Evolutionary conservation across 2,888 invertebrate genomes (phyloP), one percentile per base, ranked within the genome.

Genomic region (Microctonus brassicae): DNA sequence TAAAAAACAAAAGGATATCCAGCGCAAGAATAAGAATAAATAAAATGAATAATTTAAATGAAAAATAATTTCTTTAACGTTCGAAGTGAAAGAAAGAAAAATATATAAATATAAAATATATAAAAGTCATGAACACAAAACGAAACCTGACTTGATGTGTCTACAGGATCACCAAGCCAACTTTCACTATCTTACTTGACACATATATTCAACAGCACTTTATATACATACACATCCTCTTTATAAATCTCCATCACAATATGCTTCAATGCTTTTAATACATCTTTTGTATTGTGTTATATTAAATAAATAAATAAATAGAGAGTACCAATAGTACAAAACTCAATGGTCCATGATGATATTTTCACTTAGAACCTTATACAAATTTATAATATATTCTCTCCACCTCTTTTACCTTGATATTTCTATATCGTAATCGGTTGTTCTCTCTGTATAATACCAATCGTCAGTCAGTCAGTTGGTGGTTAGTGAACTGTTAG

Each of bases 121-220:
- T 5, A 29, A 47, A 47, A 47, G 17, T 5, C 47, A 47, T 47
- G 47, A 47, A 47, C 20, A 34, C 13, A n/a, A 33, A n/a, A 58
- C 29, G 33, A 58, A 58, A 29, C 36, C 42, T 55, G 33, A 29
- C 36, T 34, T 55, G 33, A n/a, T 11, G 52, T 24, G 39, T 24
- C 22, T 58, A 53, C 61, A 58, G 66, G 53, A 53, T 58, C 65
- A 47, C 24, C 52, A 62, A 73, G 76, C 76, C n/a, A 79, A 84
- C 84, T 84, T 84, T 84, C 84, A 83, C 84, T 83, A 42, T 55
- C 70, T 70, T 75, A 74, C 79, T 79, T 70, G 76, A 79, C 80
- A 79, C 78, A 78, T 81, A 78, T 81, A 78, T 82, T 76, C 64
- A 70, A 7, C 47, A 17, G 17, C 1, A 17, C 47, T 17, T n/a